phyloP scores from a whole-genome alignment of 2,797 vertebrate species.

The Gymnocypris eckloni region DNA sequence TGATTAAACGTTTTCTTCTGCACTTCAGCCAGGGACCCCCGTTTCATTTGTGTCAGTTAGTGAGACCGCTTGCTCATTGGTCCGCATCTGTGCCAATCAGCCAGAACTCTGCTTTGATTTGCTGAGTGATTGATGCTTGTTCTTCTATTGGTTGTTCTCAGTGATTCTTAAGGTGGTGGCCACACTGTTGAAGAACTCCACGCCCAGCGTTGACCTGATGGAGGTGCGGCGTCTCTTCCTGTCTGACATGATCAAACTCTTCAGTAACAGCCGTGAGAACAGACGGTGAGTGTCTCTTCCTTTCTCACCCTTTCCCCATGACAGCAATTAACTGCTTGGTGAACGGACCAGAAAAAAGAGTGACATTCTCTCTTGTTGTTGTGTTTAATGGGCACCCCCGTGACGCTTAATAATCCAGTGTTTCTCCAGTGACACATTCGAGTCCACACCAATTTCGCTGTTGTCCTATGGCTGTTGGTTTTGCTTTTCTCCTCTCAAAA shows the following conservation, averaged over 20 bases:
- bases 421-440: constrained; percentile 42
- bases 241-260: constrained; percentile 98
- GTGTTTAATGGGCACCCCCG: constrained; percentile 56
- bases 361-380: constrained; percentile 42
- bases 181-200: constrained; percentile 94
- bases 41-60: not conserved
- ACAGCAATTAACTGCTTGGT: constrained; percentile 64
- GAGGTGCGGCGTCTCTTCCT: constrained; percentile 97
- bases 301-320: constrained; percentile 12
- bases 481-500: constrained; percentile 20
- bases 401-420: constrained; percentile 65
- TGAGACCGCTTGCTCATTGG: not conserved
- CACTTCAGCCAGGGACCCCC: not conserved
- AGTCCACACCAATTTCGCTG: constrained; percentile 20
- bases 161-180: constrained; percentile 99
- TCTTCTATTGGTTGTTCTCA: constrained; percentile 67
- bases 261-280: constrained; percentile 96
- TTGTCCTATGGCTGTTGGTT: not conserved
- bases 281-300: constrained; percentile 83
- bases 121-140: constrained; percentile 74
- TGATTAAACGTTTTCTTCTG: constrained; percentile 9
- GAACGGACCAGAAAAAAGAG: constrained; percentile 55
- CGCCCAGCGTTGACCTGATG: constrained; percentile 93
- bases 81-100: constrained; percentile 4
- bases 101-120: constrained; percentile 22